phyloP scores from a whole-genome alignment of 2,113 vertebrate genomes.

The Condylura cristata region DNA sequence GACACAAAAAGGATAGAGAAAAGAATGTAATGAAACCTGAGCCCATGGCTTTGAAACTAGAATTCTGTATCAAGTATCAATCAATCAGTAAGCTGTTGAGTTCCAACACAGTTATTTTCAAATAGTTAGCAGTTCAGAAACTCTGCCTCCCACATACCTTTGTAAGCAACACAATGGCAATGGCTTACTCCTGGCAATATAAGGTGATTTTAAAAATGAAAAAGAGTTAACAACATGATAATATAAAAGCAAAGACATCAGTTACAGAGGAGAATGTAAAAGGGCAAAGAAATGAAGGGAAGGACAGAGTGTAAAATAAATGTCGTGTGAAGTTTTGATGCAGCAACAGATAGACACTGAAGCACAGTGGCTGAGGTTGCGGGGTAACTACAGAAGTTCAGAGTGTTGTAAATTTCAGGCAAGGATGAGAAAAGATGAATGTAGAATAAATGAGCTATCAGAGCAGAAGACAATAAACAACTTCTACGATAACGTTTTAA shows the following conservation, averaged over 20 bases:
- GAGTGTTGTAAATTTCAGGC: background rate
- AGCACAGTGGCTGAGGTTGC: background rate
- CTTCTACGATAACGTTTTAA: background rate
- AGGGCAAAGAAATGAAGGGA: slow-evolving; percentile 5
- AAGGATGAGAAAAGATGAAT: background rate
- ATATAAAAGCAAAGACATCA: background rate
- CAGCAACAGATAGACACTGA: background rate
- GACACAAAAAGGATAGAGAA: background rate
- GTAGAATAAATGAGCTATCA: background rate
- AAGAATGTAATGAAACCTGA: background rate
- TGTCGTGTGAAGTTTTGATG: background rate
- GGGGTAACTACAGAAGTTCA: background rate
- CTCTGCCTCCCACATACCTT: background rate
- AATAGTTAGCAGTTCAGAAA: slow-evolving; percentile 32
- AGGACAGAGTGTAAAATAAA: background rate
- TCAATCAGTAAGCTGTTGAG: background rate
- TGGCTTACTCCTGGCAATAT: background rate
- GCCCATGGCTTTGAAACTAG: background rate
- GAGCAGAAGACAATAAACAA: background rate
- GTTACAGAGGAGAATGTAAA: slow-evolving; percentile 21
- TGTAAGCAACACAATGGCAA: background rate
- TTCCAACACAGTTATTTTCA: slow-evolving; percentile 16
- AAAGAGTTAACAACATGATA: background rate
- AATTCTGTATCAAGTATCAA: slow-evolving; percentile 31
- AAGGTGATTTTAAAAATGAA: background rate